phyloP scores from a whole-genome alignment of 23 tunicate species.

The Trididemnum miniatum region DNA sequence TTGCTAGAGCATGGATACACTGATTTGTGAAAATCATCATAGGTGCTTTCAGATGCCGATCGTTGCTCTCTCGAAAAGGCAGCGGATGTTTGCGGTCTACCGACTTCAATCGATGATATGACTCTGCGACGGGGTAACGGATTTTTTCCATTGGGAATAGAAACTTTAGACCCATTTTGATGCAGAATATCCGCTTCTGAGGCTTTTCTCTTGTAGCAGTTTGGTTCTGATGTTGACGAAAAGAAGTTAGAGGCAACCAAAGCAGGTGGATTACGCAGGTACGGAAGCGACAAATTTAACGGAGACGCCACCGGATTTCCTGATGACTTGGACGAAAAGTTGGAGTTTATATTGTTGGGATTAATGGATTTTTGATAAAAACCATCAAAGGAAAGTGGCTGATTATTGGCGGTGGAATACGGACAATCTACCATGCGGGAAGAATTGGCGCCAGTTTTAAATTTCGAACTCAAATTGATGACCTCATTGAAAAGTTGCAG shows the following conservation, averaged over 20 bases:
- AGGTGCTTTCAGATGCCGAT: background rate
- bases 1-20: background rate
- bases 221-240: background rate
- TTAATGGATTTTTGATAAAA: background rate
- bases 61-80: background rate
- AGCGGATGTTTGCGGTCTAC: background rate
- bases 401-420: background rate
- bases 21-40: background rate
- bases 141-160: background rate
- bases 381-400: background rate
- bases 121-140: background rate
- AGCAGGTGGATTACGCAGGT: background rate
- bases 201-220: background rate
- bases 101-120: background rate
- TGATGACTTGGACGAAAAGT: background rate
- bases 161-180: background rate
- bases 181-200: background rate
- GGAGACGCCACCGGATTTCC: background rate
- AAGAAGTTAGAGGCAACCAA: background rate
- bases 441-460: conserved; percentile 4
- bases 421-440: background rate
- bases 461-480: background rate
- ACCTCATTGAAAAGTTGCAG: background rate
- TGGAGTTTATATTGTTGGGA: background rate
- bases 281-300: background rate